These are phyloP conservation scores for Clarias pachynema DNA, from an alignment of 2,797 vertebrate species.

Conservation along the genomic window DNA sequence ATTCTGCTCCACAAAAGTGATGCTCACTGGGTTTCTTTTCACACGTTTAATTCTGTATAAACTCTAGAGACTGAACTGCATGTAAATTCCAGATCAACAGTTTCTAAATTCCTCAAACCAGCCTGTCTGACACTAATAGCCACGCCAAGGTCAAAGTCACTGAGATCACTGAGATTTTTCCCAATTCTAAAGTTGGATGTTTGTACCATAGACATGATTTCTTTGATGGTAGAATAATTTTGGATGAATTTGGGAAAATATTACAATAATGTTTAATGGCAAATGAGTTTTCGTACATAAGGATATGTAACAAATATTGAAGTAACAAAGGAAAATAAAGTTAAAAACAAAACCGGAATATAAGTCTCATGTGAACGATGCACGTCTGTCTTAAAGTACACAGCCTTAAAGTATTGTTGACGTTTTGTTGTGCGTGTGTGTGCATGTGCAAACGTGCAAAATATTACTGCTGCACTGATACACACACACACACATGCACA, in stretches of 20 bases:
- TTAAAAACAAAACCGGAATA: too few relatives aligned
- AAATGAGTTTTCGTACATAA: neutral
- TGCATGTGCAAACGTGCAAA: neutral
- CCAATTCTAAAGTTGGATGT: neutral
- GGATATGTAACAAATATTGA: neutral
- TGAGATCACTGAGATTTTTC: neutral
- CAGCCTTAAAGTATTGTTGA: neutral
- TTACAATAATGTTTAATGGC: neutral
- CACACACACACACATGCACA: constrained; percentile 1
- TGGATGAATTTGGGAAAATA: too few relatives aligned
- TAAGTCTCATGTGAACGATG: neutral
- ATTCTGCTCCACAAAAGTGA: neutral
- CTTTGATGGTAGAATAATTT: neutral
- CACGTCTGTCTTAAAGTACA: too few relatives aligned
- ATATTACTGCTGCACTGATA: neutral
- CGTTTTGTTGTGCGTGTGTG: neutral
- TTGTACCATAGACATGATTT: neutral
- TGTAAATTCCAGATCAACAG: neutral
- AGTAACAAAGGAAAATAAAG: neutral
- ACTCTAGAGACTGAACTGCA: neutral
- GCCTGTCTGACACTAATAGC: neutral
- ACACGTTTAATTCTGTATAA: neutral
- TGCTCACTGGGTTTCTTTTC: neutral
- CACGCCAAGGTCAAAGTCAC: neutral
- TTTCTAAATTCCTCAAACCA: neutral